A percentile compares a stretch with the other conserved stretches of the same genome.
These are phyloP conservation scores for Xestia sexstrigata DNA, from an alignment of 2,888 invertebrate species.

Conservation along the genomic window DNA sequence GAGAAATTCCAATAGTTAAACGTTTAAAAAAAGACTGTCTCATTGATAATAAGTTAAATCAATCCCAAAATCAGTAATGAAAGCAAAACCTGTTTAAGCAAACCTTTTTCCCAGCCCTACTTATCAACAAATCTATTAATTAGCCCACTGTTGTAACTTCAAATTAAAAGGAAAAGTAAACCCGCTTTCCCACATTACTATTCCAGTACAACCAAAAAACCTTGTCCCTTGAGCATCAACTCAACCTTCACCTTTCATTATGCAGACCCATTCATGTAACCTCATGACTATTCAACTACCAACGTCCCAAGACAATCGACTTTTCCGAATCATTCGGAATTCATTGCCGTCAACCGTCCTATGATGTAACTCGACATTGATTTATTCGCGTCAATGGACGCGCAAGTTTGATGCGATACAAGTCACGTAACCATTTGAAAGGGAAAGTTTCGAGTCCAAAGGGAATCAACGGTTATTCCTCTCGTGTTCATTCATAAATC, in stretches of 20 bases:
- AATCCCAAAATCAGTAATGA: background rate
- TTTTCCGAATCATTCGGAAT: constrained; percentile 64
- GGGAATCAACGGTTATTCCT: constrained; percentile 73
- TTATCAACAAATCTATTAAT: constrained; percentile 29
- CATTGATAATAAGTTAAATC: constrained; percentile 12
- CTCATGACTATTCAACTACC: constrained; percentile 74
- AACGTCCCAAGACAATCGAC: constrained; percentile 65
- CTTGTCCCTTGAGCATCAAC: constrained; percentile 48
- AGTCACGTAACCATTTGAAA: constrained; percentile 74
- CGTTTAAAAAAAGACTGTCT: background rate
- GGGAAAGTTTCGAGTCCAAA: constrained; percentile 74
- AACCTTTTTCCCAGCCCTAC: constrained; percentile 9
- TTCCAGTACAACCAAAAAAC: constrained; percentile 59
- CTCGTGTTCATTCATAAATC: constrained; percentile 77
- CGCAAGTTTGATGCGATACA: constrained; percentile 62
- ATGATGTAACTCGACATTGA: constrained; percentile 64
- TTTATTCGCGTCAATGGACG: constrained; percentile 67
- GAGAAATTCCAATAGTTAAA: background rate
- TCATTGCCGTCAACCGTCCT: constrained; percentile 63
- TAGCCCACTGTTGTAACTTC: constrained; percentile 21
- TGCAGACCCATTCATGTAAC: constrained; percentile 68
- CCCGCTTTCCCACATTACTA: constrained; percentile 42
- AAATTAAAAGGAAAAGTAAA: constrained; percentile 56
- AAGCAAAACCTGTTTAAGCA: background rate
- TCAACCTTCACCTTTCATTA: constrained; percentile 66